Evolutionary conservation across 2,113 vertebrate species (phyloP).

Genomic region (Suricata suricatta): DNA sequence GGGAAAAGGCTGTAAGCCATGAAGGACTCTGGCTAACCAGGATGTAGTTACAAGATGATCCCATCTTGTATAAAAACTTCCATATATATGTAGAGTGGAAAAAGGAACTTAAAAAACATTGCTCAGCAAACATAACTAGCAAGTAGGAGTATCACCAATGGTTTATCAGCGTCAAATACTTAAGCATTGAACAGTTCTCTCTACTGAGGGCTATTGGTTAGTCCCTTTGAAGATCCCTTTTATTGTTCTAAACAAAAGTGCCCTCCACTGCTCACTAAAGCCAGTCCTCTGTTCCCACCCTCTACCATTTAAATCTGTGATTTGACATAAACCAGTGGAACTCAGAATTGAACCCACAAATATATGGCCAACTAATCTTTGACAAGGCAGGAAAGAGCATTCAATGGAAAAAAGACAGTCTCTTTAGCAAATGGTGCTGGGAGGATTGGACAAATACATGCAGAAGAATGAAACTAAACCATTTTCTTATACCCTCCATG

Average conservation of each 20-base stretch:
- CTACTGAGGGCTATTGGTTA: neutral
- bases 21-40: rapidly evolving
- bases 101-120: neutral
- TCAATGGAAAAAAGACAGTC: too few relatives aligned
- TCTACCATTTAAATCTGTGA: neutral
- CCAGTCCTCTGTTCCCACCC: rapidly evolving
- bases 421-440: too few relatives aligned
- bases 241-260: neutral
- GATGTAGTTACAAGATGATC: neutral
- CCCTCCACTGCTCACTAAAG: neutral
- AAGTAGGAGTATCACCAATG: too few relatives aligned
- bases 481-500: too few relatives aligned
- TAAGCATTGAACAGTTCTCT: neutral
- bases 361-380: too few relatives aligned
- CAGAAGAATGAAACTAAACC: too few relatives aligned
- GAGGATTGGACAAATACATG: too few relatives aligned
- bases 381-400: too few relatives aligned
- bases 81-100: neutral
- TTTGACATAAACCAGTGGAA: too few relatives aligned
- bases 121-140: neutral
- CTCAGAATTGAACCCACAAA: too few relatives aligned
- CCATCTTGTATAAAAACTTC: neutral
- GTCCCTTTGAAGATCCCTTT: neutral
- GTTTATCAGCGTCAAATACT: neutral
- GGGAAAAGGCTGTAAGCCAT: neutral